These are phyloP conservation scores for Dinoponera quadriceps DNA, from an alignment of 1,140 invertebrate genomes.

Conservation along the genomic window DNA sequence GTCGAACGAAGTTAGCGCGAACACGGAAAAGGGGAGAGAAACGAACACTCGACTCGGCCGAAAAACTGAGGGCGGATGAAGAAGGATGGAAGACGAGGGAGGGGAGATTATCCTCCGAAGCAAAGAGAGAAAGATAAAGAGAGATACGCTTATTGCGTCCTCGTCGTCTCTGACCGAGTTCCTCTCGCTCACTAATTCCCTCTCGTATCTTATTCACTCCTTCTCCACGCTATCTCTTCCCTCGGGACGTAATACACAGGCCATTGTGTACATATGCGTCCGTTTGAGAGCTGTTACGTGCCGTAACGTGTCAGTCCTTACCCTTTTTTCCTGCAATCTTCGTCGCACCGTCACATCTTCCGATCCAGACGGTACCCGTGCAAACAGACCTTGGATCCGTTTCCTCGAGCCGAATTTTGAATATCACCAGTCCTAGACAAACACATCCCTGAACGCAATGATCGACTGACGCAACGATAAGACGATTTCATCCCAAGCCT, in stretches of 20 bases:
- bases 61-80: constrained; percentile 26
- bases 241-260: neutral
- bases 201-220: constrained; percentile 6
- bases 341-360: too few species aligned
- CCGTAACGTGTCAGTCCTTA: too few species aligned
- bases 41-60: constrained; percentile 11
- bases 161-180: neutral
- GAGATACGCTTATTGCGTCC: constrained; percentile 68
- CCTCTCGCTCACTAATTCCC: constrained; percentile 17
- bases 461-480: too few species aligned
- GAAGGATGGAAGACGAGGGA: constrained; percentile 36
- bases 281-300: too few species aligned
- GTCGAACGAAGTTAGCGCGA: neutral
- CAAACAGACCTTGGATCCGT: too few species aligned
- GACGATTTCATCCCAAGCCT: too few species aligned
- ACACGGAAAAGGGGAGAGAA: constrained; percentile 11
- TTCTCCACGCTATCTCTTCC: constrained; percentile 4
- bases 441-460: too few species aligned
- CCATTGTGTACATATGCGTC: neutral
- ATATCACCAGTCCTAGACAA: too few species aligned
- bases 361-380: too few species aligned
- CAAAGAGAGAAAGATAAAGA: too few species aligned
- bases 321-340: too few species aligned
- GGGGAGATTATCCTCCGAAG: constrained; percentile 55
- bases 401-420: too few species aligned